phyloP scores from a whole-genome alignment of 2,888 invertebrate species.

The Syritta pipiens region DNA sequence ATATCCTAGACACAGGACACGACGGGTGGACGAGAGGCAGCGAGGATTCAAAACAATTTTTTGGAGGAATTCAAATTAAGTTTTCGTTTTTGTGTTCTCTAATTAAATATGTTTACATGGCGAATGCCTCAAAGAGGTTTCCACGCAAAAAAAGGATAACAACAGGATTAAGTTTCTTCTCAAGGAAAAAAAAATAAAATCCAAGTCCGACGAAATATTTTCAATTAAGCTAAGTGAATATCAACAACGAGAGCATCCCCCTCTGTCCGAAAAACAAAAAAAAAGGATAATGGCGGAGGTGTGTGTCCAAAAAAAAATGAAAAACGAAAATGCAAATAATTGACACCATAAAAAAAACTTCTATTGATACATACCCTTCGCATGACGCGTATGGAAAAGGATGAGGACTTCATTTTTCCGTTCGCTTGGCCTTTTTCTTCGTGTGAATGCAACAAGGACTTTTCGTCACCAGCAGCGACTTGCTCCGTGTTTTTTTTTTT shows the following conservation, averaged over 20 bases:
- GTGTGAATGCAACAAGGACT: slow-evolving; percentile 18
- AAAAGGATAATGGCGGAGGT: slow-evolving; percentile 11
- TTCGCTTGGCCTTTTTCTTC: slow-evolving; percentile 8
- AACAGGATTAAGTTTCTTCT: slow-evolving; percentile 2
- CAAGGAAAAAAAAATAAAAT: too few relatives aligned
- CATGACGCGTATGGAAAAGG: slow-evolving; percentile 67
- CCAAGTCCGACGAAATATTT: not conserved
- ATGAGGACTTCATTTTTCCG: slow-evolving; percentile 64
- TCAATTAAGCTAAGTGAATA: slow-evolving; percentile 34
- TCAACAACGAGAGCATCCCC: slow-evolving; percentile 14
- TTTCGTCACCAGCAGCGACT: not conserved
- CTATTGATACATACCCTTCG: slow-evolving; percentile 65
- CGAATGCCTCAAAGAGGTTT: too few relatives aligned
- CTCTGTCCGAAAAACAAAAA: not conserved
- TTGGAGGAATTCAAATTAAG: slow-evolving; percentile 18
- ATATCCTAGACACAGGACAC: slow-evolving; percentile 7
- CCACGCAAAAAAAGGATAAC: not conserved
- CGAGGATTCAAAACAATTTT: not conserved
- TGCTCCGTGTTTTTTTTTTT: slow-evolving; percentile 1
- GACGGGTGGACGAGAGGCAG: not conserved
- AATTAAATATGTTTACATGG: slow-evolving; percentile 13
- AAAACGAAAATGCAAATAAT: not conserved
- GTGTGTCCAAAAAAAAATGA: not conserved
- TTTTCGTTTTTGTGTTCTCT: not conserved
- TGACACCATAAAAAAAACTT: too few relatives aligned